These are phyloP conservation scores for Noctuana brunneofusca DNA, from an alignment of 2,888 invertebrate genomes.

Conservation along the genomic window DNA sequence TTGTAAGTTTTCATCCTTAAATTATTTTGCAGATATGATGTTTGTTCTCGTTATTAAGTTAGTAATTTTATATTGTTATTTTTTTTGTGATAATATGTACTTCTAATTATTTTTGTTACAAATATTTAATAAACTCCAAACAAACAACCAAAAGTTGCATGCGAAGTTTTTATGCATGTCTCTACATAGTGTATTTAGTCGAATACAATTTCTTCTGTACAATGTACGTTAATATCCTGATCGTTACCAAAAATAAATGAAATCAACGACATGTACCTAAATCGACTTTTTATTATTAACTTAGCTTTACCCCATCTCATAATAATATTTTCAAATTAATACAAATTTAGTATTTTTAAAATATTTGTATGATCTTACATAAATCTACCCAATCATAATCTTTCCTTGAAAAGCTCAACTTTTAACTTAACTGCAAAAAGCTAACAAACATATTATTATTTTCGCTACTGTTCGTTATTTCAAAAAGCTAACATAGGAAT, in stretches of 20 bases:
- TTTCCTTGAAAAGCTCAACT: no score
- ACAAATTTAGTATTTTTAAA: no score
- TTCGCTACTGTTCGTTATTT: no score
- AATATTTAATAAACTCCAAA: neutral
- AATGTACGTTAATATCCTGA: constrained; percentile 67
- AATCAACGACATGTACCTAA: constrained; percentile 58
- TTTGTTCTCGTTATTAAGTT: neutral
- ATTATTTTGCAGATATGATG: neutral
- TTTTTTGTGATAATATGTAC: neutral
- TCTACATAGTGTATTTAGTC: constrained; percentile 56
- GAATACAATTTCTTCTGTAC: constrained; percentile 61
- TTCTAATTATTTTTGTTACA: neutral
- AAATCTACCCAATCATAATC: no score
- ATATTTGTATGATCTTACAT: no score
- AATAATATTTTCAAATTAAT: no score
- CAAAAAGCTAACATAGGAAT: no score
- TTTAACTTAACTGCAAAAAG: no score
- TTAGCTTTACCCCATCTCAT: neutral
- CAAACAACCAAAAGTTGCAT: constrained; percentile 50
- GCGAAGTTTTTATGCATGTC: constrained; percentile 50
- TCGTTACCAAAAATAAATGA: constrained; percentile 71
- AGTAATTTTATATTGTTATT: neutral
- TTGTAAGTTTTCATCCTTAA: no score
- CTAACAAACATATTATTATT: no score
- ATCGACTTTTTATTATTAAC: constrained; percentile 19